These are phyloP conservation scores for Diabrotica virgifera DNA, from an alignment of 1,140 invertebrate genomes.

Conservation along the genomic window DNA sequence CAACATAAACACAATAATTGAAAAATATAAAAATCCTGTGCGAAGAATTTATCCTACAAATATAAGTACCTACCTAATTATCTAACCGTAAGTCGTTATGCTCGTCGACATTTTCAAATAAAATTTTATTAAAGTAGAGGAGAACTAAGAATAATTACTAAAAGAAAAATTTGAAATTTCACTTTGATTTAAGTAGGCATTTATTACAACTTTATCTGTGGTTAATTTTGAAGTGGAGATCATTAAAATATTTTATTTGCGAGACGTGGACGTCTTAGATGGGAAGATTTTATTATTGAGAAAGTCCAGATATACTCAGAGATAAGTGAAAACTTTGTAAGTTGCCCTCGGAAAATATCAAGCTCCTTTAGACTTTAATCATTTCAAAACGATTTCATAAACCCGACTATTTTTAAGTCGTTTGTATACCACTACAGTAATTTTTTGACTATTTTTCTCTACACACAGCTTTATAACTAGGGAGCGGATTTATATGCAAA, in stretches of 20 bases:
- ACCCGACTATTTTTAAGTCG: too few species aligned
- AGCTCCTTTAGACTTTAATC: slow-evolving; percentile 13
- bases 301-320: slow-evolving; percentile 21
- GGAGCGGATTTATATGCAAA: too few species aligned
- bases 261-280: slow-evolving; percentile 15
- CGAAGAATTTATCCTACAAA: too few species aligned
- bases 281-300: slow-evolving; percentile 20
- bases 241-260: slow-evolving; percentile 23
- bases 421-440: too few species aligned
- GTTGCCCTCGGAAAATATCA: slow-evolving; percentile 20
- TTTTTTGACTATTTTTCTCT: neutral
- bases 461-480: too few species aligned
- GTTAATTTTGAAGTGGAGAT: slow-evolving; percentile 20
- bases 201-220: slow-evolving; percentile 17
- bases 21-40: too few species aligned
- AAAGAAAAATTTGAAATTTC: slow-evolving; percentile 10
- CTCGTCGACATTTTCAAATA: slow-evolving; percentile 9
- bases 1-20: too few species aligned
- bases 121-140: slow-evolving; percentile 3
- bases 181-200: slow-evolving; percentile 7
- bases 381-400: slow-evolving; percentile 14
- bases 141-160: slow-evolving; percentile 9
- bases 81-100: neutral
- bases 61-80: neutral
- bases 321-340: slow-evolving; percentile 22